phyloP scores from a whole-genome alignment of 2,888 invertebrate genomes.

The Eilema depressum region DNA sequence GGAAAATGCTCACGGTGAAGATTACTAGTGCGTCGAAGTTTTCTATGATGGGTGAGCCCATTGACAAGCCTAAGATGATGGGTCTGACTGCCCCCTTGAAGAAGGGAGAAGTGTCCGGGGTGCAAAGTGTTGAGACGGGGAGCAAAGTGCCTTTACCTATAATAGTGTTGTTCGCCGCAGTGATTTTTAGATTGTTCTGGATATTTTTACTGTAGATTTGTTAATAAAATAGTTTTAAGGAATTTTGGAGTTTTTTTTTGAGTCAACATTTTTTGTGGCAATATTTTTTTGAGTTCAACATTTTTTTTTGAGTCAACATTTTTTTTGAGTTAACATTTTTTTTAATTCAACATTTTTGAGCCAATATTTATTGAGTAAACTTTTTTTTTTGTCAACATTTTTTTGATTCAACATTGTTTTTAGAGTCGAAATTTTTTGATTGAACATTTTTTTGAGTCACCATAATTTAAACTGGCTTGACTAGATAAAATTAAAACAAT shows the following conservation, averaged over 20 bases:
- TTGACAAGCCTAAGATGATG: slow-evolving; percentile 86
- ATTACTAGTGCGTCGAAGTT: slow-evolving; percentile 91
- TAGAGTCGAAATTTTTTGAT: too few species aligned
- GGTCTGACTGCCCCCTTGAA: slow-evolving; percentile 84
- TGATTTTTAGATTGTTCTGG: slow-evolving; percentile 78
- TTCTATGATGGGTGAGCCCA: slow-evolving; percentile 91
- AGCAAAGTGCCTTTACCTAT: slow-evolving; percentile 67
- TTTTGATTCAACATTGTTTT: too few species aligned
- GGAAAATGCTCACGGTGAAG: slow-evolving; percentile 93
- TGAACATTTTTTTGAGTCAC: too few species aligned
- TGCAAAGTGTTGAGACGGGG: slow-evolving; percentile 58
- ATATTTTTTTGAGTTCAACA: too few species aligned
- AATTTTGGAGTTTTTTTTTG: slow-evolving; percentile 43
- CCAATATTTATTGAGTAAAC: too few species aligned
- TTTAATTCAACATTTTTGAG: too few species aligned
- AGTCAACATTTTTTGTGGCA: too few species aligned
- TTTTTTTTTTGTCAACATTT: too few species aligned
- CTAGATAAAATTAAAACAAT: too few species aligned
- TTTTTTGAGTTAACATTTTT: too few species aligned
- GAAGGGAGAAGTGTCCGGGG: slow-evolving; percentile 86
- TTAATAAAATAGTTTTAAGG: slow-evolving; percentile 37
- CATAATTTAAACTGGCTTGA: too few species aligned
- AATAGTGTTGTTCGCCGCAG: slow-evolving; percentile 72
- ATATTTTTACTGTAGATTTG: slow-evolving; percentile 27
- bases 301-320: too few species aligned